phyloP scores from a whole-genome alignment of 2,888 invertebrate genomes.

The Cephus pygmeus region DNA sequence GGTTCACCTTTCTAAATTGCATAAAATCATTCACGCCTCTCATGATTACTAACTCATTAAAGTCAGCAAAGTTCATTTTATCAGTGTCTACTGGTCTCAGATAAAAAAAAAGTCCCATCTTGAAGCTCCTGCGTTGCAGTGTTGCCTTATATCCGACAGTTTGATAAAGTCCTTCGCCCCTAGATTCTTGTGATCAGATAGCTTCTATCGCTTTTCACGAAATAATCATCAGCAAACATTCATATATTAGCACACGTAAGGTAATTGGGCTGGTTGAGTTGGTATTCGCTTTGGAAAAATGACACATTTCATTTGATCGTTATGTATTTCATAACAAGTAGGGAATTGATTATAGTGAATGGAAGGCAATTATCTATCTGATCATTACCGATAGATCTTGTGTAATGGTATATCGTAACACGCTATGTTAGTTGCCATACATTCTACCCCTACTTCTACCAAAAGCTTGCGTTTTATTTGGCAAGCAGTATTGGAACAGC shows the following conservation, averaged over 20 bases:
- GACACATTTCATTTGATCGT: neutral
- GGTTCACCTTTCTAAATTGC: neutral
- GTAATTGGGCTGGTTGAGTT: neutral
- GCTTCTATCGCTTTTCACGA: neutral
- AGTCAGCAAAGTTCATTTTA: neutral
- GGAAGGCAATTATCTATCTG: slow-evolving; percentile 1
- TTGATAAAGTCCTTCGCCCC: neutral
- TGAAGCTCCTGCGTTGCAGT: neutral
- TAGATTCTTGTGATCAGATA: slow-evolving; percentile 12
- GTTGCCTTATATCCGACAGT: neutral
- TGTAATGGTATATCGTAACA: neutral
- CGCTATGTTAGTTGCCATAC: neutral
- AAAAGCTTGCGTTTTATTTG: slow-evolving; percentile 17
- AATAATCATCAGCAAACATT: neutral
- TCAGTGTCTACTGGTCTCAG: slow-evolving; percentile 1
- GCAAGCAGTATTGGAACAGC: slow-evolving; percentile 11
- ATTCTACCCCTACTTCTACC: neutral
- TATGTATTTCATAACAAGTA: neutral
- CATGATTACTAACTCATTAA: neutral
- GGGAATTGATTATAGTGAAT: neutral
- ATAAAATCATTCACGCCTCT: neutral
- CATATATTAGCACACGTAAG: neutral
- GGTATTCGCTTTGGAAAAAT: neutral
- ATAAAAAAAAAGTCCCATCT: neutral
- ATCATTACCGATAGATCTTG: neutral